Evolutionary conservation across 2,113 vertebrate species (phyloP), one percentile per base, ranked within the genome.

Genomic region (Eclectus roratus): DNA sequence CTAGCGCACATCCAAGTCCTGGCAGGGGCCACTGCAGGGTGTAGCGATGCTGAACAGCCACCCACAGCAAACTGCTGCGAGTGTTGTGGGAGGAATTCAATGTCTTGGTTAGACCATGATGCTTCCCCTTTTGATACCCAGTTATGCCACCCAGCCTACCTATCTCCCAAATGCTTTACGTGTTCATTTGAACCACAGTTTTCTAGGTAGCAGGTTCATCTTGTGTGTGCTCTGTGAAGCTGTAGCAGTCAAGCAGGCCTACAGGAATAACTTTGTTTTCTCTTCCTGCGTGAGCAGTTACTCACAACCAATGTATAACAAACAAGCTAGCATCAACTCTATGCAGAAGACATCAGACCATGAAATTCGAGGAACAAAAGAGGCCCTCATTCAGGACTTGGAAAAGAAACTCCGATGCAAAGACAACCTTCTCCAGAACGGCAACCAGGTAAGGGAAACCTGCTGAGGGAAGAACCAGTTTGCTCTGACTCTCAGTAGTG

Each of bases 371-470:
- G 99, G 99, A 94, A 99, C 99, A 65, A 99, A 99, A 97, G 99
- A 99, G 68, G 99, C 99, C 37, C 98, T 99, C 46, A 99, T 99
- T 84, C 99, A 99, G 95, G 99, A 99, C 93, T 97, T 99, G 97
- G 99, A 99, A 64, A 99, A 99, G 97, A 99, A 99, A 73, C 98
- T 99, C 20, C 98, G 98, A 76, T 98, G 98, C 90, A 99, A 99
- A 96, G 99, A 99, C 92, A 98, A 91, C 82, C 98, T 98, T 77
- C 98, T 99, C 46, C 98, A 98, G 93, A 99, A 98, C 16, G 98
- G 98, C 91, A 98, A 98, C 95, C 99, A 99, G 98, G 99, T 99
- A 94, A 95, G 98, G 83, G 89, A 43, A 90, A 73, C 15, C 19
- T 69, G 29, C 47, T 91, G 52, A 25, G 25, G 5, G 17, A n/a